Percentiles rank a stretch among this genome's conserved stretches.
Evolutionary conservation across 2,113 vertebrate species (phyloP).

Genomic region (Lophochroa leadbeateri): DNA sequence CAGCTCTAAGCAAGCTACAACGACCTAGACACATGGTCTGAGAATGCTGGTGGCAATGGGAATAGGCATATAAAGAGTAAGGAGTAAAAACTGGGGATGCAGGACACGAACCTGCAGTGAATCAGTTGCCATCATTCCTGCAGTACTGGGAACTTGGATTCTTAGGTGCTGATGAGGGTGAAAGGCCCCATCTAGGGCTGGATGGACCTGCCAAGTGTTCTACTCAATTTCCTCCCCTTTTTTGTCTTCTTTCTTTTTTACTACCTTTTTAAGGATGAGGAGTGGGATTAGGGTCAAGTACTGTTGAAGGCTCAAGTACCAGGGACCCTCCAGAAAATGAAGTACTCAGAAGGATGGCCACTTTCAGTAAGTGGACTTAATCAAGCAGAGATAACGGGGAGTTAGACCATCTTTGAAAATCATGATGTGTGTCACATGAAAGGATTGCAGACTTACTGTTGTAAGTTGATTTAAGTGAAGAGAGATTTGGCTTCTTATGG

Average conservation of each 20-base stretch:
- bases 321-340: neutral
- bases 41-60: neutral
- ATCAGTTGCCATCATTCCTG: neutral
- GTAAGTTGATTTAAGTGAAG: constrained; percentile 57
- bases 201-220: neutral
- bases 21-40: neutral
- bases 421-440: constrained; percentile 49
- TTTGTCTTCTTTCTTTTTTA: neutral
- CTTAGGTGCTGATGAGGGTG: neutral
- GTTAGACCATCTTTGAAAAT: constrained; percentile 46
- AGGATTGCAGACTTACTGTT: constrained; percentile 42
- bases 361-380: constrained; percentile 33
- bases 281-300: neutral
- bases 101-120: neutral
- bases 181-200: neutral
- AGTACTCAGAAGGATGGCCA: neutral
- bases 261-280: neutral
- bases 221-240: neutral
- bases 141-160: rapidly evolving
- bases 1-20: neutral
- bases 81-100: neutral
- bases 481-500: constrained; percentile 31
- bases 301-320: neutral
- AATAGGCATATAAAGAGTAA: neutral
- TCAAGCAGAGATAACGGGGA: constrained; percentile 40